phyloP scores from a whole-genome alignment of 2,113 vertebrate species.

The Pelusios castaneus region DNA sequence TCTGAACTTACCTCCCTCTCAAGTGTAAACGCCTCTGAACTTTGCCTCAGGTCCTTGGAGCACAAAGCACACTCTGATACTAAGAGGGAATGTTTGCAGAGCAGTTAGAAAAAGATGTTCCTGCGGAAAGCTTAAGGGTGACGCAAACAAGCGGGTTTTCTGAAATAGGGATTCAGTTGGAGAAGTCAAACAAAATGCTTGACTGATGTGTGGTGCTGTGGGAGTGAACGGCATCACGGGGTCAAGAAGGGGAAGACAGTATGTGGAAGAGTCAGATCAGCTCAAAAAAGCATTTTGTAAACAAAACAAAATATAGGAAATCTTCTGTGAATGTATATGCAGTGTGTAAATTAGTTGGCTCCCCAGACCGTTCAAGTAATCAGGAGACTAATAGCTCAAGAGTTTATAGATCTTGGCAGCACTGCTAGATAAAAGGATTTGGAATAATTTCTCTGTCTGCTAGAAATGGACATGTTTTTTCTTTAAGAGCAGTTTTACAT shows the following conservation, averaged over 20 bases:
- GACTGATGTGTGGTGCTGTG: not conserved
- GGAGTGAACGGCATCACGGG: not conserved
- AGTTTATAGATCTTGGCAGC: not conserved
- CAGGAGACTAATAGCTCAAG: not conserved
- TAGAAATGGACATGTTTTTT: slow-evolving; percentile 10
- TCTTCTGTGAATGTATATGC: not conserved
- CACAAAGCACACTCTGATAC: not conserved
- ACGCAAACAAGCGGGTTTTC: slow-evolving; percentile 6
- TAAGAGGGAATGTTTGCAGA: not conserved
- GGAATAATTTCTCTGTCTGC: slow-evolving; percentile 40
- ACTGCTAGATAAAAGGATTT: not conserved
- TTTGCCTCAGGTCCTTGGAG: not conserved
- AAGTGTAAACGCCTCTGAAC: not conserved
- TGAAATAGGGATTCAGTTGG: not conserved
- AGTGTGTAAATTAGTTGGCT: not conserved
- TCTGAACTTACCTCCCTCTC: too few relatives aligned
- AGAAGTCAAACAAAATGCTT: not conserved
- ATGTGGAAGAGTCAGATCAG: not conserved
- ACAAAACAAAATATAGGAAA: not conserved
- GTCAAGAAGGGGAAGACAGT: not conserved
- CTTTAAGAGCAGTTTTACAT: slow-evolving; percentile 31
- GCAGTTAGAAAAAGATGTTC: not conserved
- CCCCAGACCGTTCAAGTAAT: slow-evolving; percentile 1
- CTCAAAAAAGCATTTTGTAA: not conserved
- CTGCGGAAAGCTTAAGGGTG: not conserved